phyloP scores from a whole-genome alignment of 2,113 vertebrate genomes.

The Phainopepla nitens region DNA sequence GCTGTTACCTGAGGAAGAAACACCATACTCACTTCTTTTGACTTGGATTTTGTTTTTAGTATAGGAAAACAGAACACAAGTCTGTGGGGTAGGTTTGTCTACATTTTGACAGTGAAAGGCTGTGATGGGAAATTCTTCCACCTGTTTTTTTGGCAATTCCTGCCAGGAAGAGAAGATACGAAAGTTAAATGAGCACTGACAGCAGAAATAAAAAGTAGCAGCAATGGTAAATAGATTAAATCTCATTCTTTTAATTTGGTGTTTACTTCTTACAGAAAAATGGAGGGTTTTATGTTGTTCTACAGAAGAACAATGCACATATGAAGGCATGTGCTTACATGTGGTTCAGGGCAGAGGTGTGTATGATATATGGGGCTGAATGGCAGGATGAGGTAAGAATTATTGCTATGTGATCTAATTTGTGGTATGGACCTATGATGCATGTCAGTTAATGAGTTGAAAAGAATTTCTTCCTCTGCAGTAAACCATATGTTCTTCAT shows the following conservation, averaged over 20 bases:
- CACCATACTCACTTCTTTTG: not conserved
- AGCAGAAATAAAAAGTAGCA: not conserved
- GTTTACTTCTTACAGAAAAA: not conserved
- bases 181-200: not conserved
- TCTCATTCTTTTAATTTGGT: not conserved
- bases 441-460: not conserved
- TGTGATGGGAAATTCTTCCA: constrained; percentile 5
- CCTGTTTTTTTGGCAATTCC: not conserved
- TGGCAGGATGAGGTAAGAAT: not conserved
- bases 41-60: not conserved
- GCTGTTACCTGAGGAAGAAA: not conserved
- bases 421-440: not conserved
- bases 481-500: not conserved
- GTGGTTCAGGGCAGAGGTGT: not conserved
- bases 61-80: not conserved
- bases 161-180: not conserved
- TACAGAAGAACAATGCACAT: not conserved
- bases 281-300: not conserved
- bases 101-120: not conserved
- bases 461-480: not conserved
- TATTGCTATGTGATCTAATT: not conserved
- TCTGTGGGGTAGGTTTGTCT: not conserved
- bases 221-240: not conserved
- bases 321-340: not conserved
- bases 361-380: not conserved